Conservation (phyloP, 2,888 invertebrate species). For the Apoda limacodes region DNA sequence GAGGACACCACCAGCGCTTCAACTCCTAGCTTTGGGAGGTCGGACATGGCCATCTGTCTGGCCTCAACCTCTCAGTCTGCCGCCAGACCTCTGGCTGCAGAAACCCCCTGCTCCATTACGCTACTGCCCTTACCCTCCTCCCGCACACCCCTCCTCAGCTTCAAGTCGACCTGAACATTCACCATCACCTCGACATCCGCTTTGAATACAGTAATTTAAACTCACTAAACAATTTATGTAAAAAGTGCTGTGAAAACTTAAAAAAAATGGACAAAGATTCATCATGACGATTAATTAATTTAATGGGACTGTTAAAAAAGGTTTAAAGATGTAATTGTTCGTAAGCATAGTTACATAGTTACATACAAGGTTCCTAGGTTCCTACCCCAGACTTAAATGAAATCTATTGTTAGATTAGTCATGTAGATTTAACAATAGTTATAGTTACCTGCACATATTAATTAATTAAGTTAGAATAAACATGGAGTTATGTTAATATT, state of each 20-base stretch:
- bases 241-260: conserved; percentile 40
- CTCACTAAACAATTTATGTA: conserved; percentile 15
- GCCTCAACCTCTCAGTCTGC: conserved; percentile 86
- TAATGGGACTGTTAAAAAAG: too few species aligned
- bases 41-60: conserved; percentile 84
- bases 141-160: conserved; percentile 36
- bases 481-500: conserved; percentile 12
- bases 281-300: too few species aligned
- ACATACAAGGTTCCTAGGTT: conserved; percentile 45
- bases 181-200: conserved; percentile 50
- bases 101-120: conserved; percentile 76
- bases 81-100: conserved; percentile 94
- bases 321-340: conserved; percentile 2
- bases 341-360: neutral
- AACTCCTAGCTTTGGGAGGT: conserved; percentile 67
- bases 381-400: conserved; percentile 54
- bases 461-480: conserved; percentile 3
- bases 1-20: conserved; percentile 57
- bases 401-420: conserved; percentile 41
- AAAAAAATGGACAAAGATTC: too few species aligned
- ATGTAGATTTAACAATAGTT: conserved; percentile 38
- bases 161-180: conserved; percentile 40
- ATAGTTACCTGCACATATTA: conserved; percentile 43
- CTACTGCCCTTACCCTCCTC: conserved; percentile 73
- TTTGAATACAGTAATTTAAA: conserved; percentile 31